These are phyloP conservation scores for Drosophila kohkoa DNA, from an alignment of 1,140 invertebrate genomes.

Conservation along the genomic window DNA sequence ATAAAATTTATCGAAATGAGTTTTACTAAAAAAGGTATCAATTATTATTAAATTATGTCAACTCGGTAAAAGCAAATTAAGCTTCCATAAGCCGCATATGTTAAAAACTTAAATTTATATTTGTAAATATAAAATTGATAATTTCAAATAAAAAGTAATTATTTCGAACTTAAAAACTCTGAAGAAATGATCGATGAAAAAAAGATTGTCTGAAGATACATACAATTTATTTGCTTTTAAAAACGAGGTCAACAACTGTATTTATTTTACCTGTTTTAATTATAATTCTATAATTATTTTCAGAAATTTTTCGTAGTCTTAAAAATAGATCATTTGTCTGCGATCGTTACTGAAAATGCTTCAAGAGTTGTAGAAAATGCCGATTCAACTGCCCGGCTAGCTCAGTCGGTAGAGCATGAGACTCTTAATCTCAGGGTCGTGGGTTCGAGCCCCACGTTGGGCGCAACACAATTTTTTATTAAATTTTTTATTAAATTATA, in stretches of 20 bases:
- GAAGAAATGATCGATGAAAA: too few relatives aligned
- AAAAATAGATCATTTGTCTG: background rate
- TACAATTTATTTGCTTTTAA: background rate
- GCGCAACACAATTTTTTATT: constrained; percentile 85
- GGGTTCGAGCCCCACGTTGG: constrained; percentile 96
- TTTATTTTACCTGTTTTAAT: background rate
- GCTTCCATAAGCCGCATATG: too few relatives aligned
- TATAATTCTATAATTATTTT: background rate
- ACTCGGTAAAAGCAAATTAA: too few relatives aligned
- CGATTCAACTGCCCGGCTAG: constrained; percentile 88
- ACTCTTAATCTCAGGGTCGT: constrained; percentile 97
- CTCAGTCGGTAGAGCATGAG: constrained; percentile 96
- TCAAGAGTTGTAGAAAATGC: background rate
- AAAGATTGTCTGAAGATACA: too few relatives aligned
- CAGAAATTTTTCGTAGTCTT: background rate
- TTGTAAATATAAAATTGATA: too few relatives aligned
- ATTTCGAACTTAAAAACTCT: too few relatives aligned
- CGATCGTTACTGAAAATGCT: background rate
- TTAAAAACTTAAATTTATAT: too few relatives aligned
- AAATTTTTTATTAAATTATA: background rate
- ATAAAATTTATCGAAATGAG: too few relatives aligned
- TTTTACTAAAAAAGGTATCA: too few relatives aligned
- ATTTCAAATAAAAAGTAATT: too few relatives aligned
- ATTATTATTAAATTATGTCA: too few relatives aligned
- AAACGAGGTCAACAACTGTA: background rate